A percentile compares a stretch with the other conserved stretches of the same genome.
Conservation (phyloP, 2,113 vertebrate species). For the Psilopogon haemacephalus region DNA sequence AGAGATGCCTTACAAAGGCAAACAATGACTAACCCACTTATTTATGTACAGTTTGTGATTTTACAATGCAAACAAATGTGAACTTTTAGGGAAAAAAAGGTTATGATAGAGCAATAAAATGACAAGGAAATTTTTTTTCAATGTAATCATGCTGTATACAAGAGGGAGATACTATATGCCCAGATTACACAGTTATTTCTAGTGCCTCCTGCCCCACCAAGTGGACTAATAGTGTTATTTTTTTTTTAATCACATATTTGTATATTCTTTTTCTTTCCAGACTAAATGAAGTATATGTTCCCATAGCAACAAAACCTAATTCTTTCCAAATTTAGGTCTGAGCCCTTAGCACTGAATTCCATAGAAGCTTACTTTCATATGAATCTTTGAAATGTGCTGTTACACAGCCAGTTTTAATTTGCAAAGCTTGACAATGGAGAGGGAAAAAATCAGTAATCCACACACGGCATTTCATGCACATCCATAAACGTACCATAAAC, state of each 20-base stretch:
- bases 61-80: conserved; percentile 61
- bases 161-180: conserved; percentile 3
- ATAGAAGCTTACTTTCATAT: conserved; percentile 13
- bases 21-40: conserved; percentile 62
- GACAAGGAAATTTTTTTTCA: conserved; percentile 6
- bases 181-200: conserved; percentile 63
- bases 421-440: background rate
- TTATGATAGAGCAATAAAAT: conserved; percentile 50
- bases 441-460: background rate
- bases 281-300: conserved; percentile 55
- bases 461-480: background rate
- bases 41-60: conserved; percentile 63
- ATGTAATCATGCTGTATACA: conserved; percentile 25
- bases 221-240: conserved; percentile 85
- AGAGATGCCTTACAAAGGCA: conserved; percentile 60
- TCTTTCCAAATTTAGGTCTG: conserved; percentile 58
- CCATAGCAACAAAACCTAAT: conserved; percentile 57
- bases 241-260: conserved; percentile 68
- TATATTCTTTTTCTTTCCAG: conserved; percentile 34
- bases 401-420: background rate
- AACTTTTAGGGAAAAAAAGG: conserved; percentile 26
- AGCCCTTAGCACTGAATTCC: conserved; percentile 44
- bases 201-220: conserved; percentile 91
- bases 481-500: background rate
- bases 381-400: conserved; percentile 25